Evolutionary conservation across 2,113 vertebrate species (phyloP).

Genomic region (Oceanites oceanicus): DNA sequence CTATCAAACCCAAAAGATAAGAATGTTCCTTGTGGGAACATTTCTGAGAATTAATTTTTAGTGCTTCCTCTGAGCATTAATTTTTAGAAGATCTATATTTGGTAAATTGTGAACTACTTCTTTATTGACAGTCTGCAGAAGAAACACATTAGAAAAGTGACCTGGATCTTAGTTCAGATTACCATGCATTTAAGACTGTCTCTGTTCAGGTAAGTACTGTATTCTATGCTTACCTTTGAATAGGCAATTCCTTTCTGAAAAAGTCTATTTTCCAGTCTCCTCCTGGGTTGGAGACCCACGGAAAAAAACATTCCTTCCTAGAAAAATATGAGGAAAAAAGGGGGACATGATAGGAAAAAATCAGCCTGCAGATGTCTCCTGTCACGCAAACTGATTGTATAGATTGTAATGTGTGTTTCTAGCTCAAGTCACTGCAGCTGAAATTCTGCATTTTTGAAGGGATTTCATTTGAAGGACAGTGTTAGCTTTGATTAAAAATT

Average conservation of each 20-base stretch:
- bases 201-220: background rate
- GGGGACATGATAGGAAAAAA: background rate
- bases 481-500: background rate
- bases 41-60: constrained; percentile 25
- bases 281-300: background rate
- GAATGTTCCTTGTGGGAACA: background rate
- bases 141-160: background rate
- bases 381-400: background rate
- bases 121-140: background rate
- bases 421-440: background rate
- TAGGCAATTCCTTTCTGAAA: background rate
- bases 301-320: background rate
- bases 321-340: background rate
- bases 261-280: background rate
- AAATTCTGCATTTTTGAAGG: background rate
- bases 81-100: background rate
- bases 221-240: background rate
- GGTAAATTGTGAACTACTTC: background rate
- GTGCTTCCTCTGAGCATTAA: background rate
- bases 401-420: background rate
- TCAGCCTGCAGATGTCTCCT: background rate
- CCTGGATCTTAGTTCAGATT: background rate
- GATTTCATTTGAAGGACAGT: background rate
- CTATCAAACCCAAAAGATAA: background rate
- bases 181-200: background rate